Percentiles rank a stretch among this genome's conserved stretches.
phyloP scores from a whole-genome alignment of 2,888 invertebrate genomes.

The Harmothoe impar region DNA sequence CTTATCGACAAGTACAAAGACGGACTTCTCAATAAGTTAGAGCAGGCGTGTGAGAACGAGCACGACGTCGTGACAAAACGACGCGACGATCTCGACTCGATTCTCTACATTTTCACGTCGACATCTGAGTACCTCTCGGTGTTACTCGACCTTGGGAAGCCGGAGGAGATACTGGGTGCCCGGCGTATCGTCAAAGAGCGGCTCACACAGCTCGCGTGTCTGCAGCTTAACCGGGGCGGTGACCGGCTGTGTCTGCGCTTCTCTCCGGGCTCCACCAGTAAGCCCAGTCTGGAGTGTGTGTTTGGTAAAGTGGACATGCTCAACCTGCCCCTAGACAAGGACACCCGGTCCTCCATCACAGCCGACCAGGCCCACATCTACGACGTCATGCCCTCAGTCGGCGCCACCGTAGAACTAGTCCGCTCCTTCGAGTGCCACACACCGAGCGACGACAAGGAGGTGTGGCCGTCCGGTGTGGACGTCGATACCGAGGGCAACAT shows the following conservation, averaged over 20 bases:
- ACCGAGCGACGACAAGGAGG: conserved; percentile 74
- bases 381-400: conserved; percentile 3
- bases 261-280: conserved; percentile 71
- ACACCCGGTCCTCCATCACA: conserved; percentile 64
- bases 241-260: conserved; percentile 74
- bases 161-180: conserved; percentile 75
- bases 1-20: conserved; percentile 75
- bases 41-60: conserved; percentile 71
- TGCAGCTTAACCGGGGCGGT: conserved; percentile 73
- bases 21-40: conserved; percentile 70
- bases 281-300: conserved; percentile 73
- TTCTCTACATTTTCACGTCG: conserved; percentile 25
- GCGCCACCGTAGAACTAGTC: conserved; percentile 64
- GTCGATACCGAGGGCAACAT: conserved; percentile 73
- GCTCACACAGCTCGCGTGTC: conserved; percentile 74
- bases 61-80: neutral
- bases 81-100: neutral
- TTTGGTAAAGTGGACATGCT: conserved; percentile 75
- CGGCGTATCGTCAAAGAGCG: conserved; percentile 73
- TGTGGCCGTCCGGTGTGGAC: conserved; percentile 79
- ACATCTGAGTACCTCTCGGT: conserved; percentile 68
- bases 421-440: conserved; percentile 73
- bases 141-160: conserved; percentile 74
- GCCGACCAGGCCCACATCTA: neutral
- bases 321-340: conserved; percentile 71